Evolutionary conservation across 92 coral and sea anemone genomes (phyloP), one percentile per base, ranked within the genome.

Genomic region (Blastomussa wellsi): DNA sequence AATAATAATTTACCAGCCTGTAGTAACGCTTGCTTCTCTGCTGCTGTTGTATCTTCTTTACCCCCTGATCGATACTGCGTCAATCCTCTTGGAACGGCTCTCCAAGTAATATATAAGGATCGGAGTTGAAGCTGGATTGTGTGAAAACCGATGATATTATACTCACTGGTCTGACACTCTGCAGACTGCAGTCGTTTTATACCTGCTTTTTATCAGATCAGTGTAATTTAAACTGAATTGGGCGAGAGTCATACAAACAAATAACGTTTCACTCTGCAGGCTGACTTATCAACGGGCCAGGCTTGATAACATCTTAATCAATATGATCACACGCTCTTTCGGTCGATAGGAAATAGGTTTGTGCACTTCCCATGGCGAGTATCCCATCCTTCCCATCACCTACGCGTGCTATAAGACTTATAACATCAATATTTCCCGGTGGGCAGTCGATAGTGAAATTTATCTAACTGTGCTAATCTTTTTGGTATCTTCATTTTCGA

Each of bases 131-230:
- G 37, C 53, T 55, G 36, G 52, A 48, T 68, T 81, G 85, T 78
- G 85, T 81, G 79, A 83, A 74, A 36, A 2, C 31, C 17, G 31
- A 36, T 17, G 49, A 16, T 60, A n/a, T 42, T 60, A n/a, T n/a
- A n/a, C n/a, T n/a, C n/a, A n/a, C n/a, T n/a, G 4, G 72, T 38
- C 71, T 82, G 86, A 82, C 79, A 82, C 70, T 71, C 72, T 20
- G 60, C 79, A 74, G 86, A 28, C 71, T 15, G 48, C 28, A 68
- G 47, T 39, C 49, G 65, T 32, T 67, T 42, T 80, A 68, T 82
- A 72, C 73, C 86, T 82, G 86, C 79, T 73, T 24, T 72, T 82
- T 82, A 82, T 82, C 86, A 69, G 86, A 57, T 47, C 55, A 37
- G 71, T 37, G 72, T 38, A 82, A 82, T 38, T 55, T 82, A 32